Percentiles rank a stretch among this genome's conserved stretches.
Conservation (phyloP, 1,140 invertebrate genomes). For the Marisa cornuarietis region DNA sequence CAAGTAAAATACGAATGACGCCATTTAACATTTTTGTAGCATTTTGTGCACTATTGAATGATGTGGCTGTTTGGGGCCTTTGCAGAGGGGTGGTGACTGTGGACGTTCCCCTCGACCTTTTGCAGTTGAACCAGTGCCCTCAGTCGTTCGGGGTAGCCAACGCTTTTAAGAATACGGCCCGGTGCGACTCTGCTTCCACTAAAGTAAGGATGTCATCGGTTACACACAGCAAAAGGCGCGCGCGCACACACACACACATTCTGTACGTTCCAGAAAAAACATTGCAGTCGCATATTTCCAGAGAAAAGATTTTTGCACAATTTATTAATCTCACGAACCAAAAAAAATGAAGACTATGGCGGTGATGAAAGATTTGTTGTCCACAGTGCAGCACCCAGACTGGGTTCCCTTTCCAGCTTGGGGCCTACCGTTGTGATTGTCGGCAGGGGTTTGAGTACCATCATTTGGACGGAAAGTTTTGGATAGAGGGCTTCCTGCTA, state of each 20-base stretch:
- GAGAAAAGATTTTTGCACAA: too few species aligned
- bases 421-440: constrained; percentile 48
- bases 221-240: too few species aligned
- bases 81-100: constrained; percentile 92
- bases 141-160: constrained; percentile 85
- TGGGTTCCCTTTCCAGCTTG: constrained; percentile 44
- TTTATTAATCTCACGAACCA: too few species aligned
- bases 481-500: constrained; percentile 48
- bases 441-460: constrained; percentile 50
- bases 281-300: too few species aligned
- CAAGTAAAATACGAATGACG: too few species aligned
- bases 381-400: constrained; percentile 36
- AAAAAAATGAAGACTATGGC: background rate
- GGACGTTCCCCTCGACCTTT: constrained; percentile 85
- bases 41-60: too few species aligned
- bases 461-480: constrained; percentile 44
- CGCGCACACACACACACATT: too few species aligned
- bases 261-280: too few species aligned
- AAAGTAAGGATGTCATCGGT: constrained; percentile 78
- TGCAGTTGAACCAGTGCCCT: constrained; percentile 96
- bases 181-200: constrained; percentile 88
- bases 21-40: too few species aligned
- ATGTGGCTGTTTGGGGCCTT: background rate
- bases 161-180: constrained; percentile 93
- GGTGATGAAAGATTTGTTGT: background rate